Base-by-base conservation (phyloP, 2,113 vertebrate genomes). In the Malurus cyaneus region DNA sequence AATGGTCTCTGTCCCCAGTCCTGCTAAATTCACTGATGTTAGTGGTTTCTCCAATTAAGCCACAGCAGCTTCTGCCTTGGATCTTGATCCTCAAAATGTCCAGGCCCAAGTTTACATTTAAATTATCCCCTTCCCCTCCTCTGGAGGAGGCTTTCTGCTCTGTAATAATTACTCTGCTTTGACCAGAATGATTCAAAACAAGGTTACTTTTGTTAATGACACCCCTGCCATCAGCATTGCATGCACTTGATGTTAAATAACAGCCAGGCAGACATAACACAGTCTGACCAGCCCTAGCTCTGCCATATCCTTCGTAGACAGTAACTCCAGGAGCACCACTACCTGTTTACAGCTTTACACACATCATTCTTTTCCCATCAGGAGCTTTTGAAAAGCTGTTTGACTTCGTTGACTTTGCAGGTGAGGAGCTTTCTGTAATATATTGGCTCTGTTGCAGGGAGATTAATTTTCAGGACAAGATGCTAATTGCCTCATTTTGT, bases 401-500 rank as follows among this genome's bases (percentile, higher is more conserved):
- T 89, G 78, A 96, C 87, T 69, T 73, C 54, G 25, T 5, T 87
- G 61, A 53, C 78, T 91, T 78, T 81, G 84, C 80, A 91, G 87
- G 85, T 34, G 47, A 95, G 73, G 39, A 81, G 70, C 49, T 52
- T 71, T 82, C 25, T 44, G 28, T 81, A 74, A 54, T 46, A 74
- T 12, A 32, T 23, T 71, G 73, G 64, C 53, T 81, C 73, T 86
- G 61, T 49, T 79, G 67, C 28, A 56, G 46, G 57, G 61, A 91
- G 89, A 93, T 81, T 91, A 76, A 92, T 94, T 96, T 86, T 87
- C 87, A 91, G 81, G 31, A 83, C 2, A 17, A 86, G 70, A 92
- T 79, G 70, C 50, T 96, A 96, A 96, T 71, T 89, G 49, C 70
- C 66, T 89, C 65, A 24, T 53, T 85, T 59, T 41, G 61, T 44